Evolutionary conservation across 2,113 vertebrate genomes (phyloP), one percentile per base, ranked within the genome.

Genomic region (Mohoua ochrocephala): DNA sequence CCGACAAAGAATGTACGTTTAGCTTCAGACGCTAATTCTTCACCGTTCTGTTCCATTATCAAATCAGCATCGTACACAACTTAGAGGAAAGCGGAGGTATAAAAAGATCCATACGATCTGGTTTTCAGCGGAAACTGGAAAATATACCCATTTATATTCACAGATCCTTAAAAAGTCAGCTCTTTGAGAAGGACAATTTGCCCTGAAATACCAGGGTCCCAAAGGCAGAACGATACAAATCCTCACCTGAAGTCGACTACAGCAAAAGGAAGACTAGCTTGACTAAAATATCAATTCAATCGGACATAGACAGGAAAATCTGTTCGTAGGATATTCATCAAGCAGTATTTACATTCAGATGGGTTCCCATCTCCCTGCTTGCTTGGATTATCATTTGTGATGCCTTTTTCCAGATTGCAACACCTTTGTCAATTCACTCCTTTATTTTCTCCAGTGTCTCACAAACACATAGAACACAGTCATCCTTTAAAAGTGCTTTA

Each of bases 341-440:
- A 96, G 92, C 56, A 96, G 76, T 64, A 90, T 93, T 95, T 95
- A 74, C 91, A 84, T 39, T 93, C 77, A 94, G 89, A 89, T 86
- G 94, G 91, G 77, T 91, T 93, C 92, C 84, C 89, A 80, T 70
- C 79, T 83, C 89, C 35, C 21, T 83, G 81, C 49, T 95, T 95
- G 85, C 65, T 95, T 95, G 79, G 75, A 39, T 69, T 69, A 35
- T 39, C 84, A 53, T 47, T 59, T 91, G 84, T 59, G 39, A 95
- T 96, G 90, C 65, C 84, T 95, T 96, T 97, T 93, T 86, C 83
- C 91, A 95, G 67, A 87, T 9, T 45, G 61, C 16, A 41, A 53
- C 15, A 70, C n/a, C 47, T 61, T 59, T 70, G 23, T 49, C 42
- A 64, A 82, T 15, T 37, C 37, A 39, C 54, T 57, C 28, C n/a